Evolutionary conservation across 2,888 invertebrate species (phyloP).

Genomic region (Chromoteleia sp.): DNA sequence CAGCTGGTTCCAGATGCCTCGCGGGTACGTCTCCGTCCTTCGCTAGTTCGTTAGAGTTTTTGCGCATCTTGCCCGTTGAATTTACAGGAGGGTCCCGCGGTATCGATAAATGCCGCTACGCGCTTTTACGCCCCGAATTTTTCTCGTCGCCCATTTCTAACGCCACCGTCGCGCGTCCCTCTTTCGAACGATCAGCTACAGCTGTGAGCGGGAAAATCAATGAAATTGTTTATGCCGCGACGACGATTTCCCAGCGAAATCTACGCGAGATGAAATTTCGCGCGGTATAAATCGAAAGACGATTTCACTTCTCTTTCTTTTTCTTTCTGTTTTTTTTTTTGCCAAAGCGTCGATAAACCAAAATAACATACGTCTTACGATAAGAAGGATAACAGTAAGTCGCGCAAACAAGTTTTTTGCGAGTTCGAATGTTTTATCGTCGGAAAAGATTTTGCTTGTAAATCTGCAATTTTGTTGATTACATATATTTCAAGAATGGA

Average conservation of each 20-base stretch:
- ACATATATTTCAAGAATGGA: too few relatives aligned
- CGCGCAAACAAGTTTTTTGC: slow-evolving; percentile 13
- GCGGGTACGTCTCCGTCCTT: slow-evolving; percentile 11
- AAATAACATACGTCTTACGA: slow-evolving; percentile 26
- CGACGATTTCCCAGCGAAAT: slow-evolving; percentile 38
- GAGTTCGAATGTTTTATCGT: background rate
- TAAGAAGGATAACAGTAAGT: slow-evolving; percentile 25
- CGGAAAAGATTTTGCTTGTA: background rate
- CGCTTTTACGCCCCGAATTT: slow-evolving; percentile 37
- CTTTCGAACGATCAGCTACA: slow-evolving; percentile 30
- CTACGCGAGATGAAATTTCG: slow-evolving; percentile 29
- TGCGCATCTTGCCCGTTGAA: slow-evolving; percentile 19
- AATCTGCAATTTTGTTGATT: too few relatives aligned
- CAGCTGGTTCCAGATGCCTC: slow-evolving; percentile 40
- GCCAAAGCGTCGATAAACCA: slow-evolving; percentile 25
- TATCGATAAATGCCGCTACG: slow-evolving; percentile 40
- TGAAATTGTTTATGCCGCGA: slow-evolving; percentile 50
- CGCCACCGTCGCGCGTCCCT: slow-evolving; percentile 29
- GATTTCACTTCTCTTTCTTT: too few relatives aligned
- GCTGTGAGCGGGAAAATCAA: slow-evolving; percentile 40
- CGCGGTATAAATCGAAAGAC: slow-evolving; percentile 29
- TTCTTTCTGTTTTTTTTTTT: too few relatives aligned
- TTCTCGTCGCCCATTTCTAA: slow-evolving; percentile 34
- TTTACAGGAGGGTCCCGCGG: slow-evolving; percentile 30
- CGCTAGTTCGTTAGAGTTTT: background rate